Base-by-base conservation (phyloP, 2,113 vertebrate species). In the Spea multiplicata region DNA sequence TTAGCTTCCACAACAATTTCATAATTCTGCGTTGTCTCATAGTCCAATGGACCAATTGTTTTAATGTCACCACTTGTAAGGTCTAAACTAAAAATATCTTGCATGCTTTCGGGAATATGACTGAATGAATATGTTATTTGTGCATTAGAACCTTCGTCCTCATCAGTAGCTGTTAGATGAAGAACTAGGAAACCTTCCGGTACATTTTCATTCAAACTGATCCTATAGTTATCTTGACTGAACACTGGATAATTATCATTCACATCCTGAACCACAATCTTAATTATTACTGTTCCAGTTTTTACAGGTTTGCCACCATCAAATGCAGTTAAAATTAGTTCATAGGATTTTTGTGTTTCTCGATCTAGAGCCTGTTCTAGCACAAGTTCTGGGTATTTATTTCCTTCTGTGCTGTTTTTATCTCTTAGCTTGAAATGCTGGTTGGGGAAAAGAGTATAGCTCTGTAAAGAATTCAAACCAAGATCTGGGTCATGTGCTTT, bases 401-500 rank as follows among this genome's bases (percentile, higher is more conserved):
- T 81, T 66, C 81, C 85, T 62, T 89, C 78, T 46, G 84, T 83
- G n/a, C 50, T 81, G n/a, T 48, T 82, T 61, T 78, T 82, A 6
- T 78, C 44, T 13, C 84, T 82, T 49, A 91, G 79, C 64, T 71
- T 6, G 52, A 91, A 91, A 84, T 88, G 81, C 4, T 88, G 83
- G n/a, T 82, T 87, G 17, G 71, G 69, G 52, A 80, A 68, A 0
- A 89, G 47, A 48, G 65, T 80, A 83, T 87, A 88, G 0, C 77
- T 83, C 59, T 83, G 81, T 0, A 83, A 83, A 0, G 82, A 75
- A 52, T 86, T 86, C 8, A 46, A 46, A 74, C 88, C 91, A 30
- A 89, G 83, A 84, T 95, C 94, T 83, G 80, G 84, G 84, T 95
- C 93, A 0, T 82, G 83, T 5, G 92, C 84, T 3, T 88, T 75